Base-by-base conservation (phyloP, 2,797 vertebrate genomes). In the Pachyuromys duprasi region DNA sequence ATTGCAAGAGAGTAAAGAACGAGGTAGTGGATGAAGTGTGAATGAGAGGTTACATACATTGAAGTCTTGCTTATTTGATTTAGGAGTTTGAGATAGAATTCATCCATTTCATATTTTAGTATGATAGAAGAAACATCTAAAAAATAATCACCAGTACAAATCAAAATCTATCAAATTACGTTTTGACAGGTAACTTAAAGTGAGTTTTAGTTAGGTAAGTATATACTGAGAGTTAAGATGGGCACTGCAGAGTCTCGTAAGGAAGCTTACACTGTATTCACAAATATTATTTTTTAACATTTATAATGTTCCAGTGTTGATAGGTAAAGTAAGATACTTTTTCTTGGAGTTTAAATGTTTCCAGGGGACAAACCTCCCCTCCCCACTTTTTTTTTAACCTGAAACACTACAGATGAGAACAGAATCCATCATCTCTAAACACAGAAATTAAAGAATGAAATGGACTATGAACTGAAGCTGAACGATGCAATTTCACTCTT, bases 51-150 rank as follows among this genome's bases (percentile, higher is more conserved):
- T 93, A 97, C 83, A 70, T 91, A 93, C 93, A 89, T 49, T 84
- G 95, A 97, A 97, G 93, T 97, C 96, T 96, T 96, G 95, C 97
- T 98, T 97, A 97, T 97, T 98, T 98, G 95, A 97, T 96, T 98
- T 97, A 97, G 90, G 96, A 79, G 83, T 95, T 72, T 69, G 95
- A 96, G 94, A 89, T 96, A 80, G 90, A 94, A 97, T 97, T 95
- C 95, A 90, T 92, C 88, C 91, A 86, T 82, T 96, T 95, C 83
- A 74, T 67, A 91, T 94, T 95, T 86, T 89, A 95, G 39, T 0
- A 20, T 28, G 49, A 93, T 96, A 95, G 92, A 67, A 70, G 67
- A 96, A 82, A 57, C 12, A 78, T 94, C 84, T 96, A 28, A 93
- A 96, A 93, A 67, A 17, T 72, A 91, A 62, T 82, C 92, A 87